Conservation (phyloP, 2,113 vertebrate species). For the Ciconia stormi region DNA sequence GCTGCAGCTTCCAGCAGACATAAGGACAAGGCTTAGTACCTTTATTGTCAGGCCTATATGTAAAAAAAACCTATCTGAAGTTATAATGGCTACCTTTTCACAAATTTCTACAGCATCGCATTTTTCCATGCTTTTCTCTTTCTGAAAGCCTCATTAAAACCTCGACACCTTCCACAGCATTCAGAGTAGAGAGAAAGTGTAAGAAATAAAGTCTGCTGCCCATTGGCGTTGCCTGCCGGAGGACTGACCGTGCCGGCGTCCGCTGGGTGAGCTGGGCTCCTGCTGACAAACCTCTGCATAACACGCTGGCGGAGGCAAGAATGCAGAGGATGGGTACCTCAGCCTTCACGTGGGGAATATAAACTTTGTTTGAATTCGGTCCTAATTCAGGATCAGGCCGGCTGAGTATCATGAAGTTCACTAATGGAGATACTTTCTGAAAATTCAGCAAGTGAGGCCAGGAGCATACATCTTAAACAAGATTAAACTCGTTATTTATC, state of each 20-base stretch:
- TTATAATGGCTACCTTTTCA: neutral
- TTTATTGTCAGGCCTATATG: too few species aligned
- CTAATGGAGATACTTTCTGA: neutral
- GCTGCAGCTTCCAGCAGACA: neutral
- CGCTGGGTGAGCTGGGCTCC: neutral
- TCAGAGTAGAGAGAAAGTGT: too few species aligned
- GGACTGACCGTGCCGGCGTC: accelerated
- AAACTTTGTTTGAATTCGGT: neutral
- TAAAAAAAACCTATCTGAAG: neutral
- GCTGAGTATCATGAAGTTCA: neutral
- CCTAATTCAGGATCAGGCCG: neutral
- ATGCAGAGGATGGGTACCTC: too few species aligned
- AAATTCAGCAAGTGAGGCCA: neutral
- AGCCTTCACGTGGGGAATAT: neutral
- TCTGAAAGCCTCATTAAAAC: neutral
- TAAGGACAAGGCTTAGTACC: neutral
- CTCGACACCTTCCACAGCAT: neutral
- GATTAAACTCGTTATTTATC: neutral
- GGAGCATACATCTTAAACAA: neutral
- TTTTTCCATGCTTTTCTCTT: neutral
- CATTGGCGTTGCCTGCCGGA: accelerated
- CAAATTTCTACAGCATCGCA: neutral
- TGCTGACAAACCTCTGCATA: neutral
- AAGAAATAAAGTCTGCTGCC: neutral
- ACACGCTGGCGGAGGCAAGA: neutral